These are phyloP conservation scores for Cordilura impudica DNA, from an alignment of 2,888 invertebrate species.

Conservation along the genomic window DNA sequence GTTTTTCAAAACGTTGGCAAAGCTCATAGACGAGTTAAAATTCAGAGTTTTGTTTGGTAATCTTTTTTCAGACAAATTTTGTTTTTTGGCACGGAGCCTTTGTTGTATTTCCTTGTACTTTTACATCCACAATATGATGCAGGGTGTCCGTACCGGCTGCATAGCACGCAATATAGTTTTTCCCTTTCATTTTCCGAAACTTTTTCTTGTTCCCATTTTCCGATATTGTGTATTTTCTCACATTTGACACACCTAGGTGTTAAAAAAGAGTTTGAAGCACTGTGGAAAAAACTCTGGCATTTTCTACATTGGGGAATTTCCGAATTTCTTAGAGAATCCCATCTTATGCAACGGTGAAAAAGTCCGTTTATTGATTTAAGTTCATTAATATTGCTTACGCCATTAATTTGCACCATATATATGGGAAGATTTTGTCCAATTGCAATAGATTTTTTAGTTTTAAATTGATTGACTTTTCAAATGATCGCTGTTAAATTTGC, in stretches of 20 bases:
- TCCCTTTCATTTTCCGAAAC: constrained; percentile 5
- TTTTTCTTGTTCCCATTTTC: neutral
- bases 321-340: constrained; percentile 19
- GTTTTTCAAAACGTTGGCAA: constrained; percentile 3
- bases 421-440: too few species aligned
- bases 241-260: constrained; percentile 32
- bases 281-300: too few species aligned
- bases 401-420: too few species aligned
- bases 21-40: neutral
- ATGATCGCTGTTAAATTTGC: too few species aligned
- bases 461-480: too few species aligned
- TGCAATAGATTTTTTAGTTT: too few species aligned
- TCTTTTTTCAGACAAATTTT: neutral
- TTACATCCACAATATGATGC: neutral
- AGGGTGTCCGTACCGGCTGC: neutral
- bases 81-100: neutral
- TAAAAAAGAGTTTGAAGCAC: too few species aligned
- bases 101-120: neutral
- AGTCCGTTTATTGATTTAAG: too few species aligned
- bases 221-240: neutral
- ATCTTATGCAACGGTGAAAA: too few species aligned
- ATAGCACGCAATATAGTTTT: constrained; percentile 28
- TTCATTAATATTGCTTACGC: too few species aligned
- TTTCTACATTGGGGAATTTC: too few species aligned
- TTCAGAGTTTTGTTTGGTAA: neutral